Conservation (phyloP, 2,888 invertebrate genomes). For the Idaea straminata region DNA sequence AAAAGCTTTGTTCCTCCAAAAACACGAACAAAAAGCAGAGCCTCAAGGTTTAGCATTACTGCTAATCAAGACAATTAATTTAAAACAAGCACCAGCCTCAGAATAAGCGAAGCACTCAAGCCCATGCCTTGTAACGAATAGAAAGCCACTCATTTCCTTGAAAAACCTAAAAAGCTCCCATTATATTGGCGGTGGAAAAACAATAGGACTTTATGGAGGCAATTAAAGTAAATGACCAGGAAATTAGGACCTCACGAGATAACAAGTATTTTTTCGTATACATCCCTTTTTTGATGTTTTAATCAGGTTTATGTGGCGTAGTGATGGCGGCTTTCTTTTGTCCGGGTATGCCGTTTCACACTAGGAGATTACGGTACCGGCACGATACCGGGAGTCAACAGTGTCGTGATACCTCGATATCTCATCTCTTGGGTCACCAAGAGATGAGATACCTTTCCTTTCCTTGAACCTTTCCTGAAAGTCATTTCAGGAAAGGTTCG, state of each 20-base stretch:
- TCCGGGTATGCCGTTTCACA: background rate
- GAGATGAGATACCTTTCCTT: no score
- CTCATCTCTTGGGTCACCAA: no score
- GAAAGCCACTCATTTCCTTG: constrained; percentile 21
- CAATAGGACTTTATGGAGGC: constrained; percentile 31
- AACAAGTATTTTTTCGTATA: constrained; percentile 5
- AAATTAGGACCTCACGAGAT: constrained; percentile 27
- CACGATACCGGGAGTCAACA: background rate
- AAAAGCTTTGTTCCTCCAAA: background rate
- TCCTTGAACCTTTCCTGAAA: no score
- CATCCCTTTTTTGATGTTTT: constrained; percentile 6
- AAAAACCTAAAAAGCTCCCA: constrained; percentile 15
- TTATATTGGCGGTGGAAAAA: constrained; percentile 16
- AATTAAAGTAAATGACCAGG: constrained; percentile 37
- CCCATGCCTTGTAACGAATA: constrained; percentile 1
- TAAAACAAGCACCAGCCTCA: constrained; percentile 1
- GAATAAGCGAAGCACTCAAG: constrained; percentile 1
- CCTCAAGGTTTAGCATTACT: background rate
- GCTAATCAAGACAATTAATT: constrained; percentile 1
- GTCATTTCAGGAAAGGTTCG: no score
- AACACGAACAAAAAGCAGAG: background rate
- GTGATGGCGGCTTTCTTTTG: background rate
- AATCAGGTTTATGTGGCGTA: constrained; percentile 15
- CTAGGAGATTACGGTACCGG: background rate
- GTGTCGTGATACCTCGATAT: background rate